These are phyloP conservation scores for Drymodes brunneopygia DNA, from an alignment of 2,113 vertebrate genomes.

Conservation along the genomic window DNA sequence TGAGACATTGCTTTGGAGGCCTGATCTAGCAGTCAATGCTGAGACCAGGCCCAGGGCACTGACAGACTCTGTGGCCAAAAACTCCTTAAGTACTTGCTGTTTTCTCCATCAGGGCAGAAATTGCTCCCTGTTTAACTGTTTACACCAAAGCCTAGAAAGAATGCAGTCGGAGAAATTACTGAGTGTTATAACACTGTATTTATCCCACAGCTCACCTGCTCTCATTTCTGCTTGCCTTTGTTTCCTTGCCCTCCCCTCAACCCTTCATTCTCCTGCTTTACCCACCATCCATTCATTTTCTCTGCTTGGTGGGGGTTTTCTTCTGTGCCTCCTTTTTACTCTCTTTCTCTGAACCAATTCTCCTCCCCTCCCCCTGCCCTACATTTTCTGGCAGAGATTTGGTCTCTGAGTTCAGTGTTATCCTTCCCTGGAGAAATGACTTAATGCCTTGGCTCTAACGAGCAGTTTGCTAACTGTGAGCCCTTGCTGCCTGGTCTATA, in stretches of 20 bases:
- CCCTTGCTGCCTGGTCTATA: slow-evolving; percentile 50
- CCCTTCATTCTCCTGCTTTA: background rate
- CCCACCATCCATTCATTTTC: background rate
- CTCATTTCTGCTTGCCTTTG: background rate
- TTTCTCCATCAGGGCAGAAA: slow-evolving; percentile 50
- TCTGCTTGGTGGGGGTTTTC: background rate
- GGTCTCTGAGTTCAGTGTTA: slow-evolving; percentile 63
- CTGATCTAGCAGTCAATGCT: background rate
- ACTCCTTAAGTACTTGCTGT: slow-evolving; percentile 10
- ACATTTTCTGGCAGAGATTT: slow-evolving; percentile 54
- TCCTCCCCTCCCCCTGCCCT: background rate
- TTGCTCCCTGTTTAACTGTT: slow-evolving; percentile 45
- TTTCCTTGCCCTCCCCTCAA: background rate
- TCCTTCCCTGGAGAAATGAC: slow-evolving; percentile 69
- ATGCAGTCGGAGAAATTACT: background rate
- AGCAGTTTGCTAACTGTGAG: slow-evolving; percentile 40
- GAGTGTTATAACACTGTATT: background rate
- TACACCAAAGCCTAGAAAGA: slow-evolving; percentile 3
- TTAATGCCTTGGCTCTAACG: slow-evolving; percentile 68
- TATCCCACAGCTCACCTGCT: background rate
- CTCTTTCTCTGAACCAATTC: background rate
- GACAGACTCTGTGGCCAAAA: background rate
- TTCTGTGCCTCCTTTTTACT: background rate
- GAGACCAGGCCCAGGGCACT: background rate
- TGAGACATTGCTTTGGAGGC: background rate